phyloP scores from a whole-genome alignment of 2,888 invertebrate genomes.

The Caenorhabditis panamensis region DNA sequence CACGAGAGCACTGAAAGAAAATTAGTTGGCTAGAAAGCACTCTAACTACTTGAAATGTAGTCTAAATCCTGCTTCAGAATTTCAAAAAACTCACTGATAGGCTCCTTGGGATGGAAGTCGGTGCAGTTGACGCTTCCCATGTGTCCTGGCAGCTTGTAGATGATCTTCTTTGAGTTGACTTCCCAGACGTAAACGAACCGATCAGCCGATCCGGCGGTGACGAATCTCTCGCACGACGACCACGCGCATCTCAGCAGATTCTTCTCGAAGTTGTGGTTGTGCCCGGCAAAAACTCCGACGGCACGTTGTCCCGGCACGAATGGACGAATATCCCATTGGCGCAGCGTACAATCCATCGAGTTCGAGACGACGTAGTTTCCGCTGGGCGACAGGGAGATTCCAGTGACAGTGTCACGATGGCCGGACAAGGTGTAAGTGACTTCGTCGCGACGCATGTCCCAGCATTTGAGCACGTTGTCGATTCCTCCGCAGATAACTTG shows the following conservation, averaged over 20 bases:
- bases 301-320: conserved; percentile 95
- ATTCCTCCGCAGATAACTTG: conserved; percentile 95
- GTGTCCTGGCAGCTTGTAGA: conserved; percentile 98
- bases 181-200: conserved; percentile 98
- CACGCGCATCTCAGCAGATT: conserved; percentile 94
- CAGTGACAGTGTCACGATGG: conserved; percentile 96
- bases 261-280: conserved; percentile 98
- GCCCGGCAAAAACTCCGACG: conserved; percentile 91
- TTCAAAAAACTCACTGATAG: conserved; percentile 85
- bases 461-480: conserved; percentile 95
- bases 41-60: too few species aligned
- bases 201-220: conserved; percentile 92
- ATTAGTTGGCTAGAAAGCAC: conserved; percentile 1
- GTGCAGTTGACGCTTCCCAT: conserved; percentile 97
- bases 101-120: conserved; percentile 94
- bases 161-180: conserved; percentile 90
- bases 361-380: conserved; percentile 91
- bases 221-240: conserved; percentile 93
- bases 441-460: conserved; percentile 94
- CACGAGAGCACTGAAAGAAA: conserved; percentile 89
- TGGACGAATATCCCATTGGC: conserved; percentile 97
- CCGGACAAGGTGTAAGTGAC: conserved; percentile 89
- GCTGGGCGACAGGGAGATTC: conserved; percentile 87
- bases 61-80: too few species aligned
- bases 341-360: conserved; percentile 93